A percentile compares a stretch with the other conserved stretches of the same genome.
Conservation (phyloP, 92 coral and sea anemone species). For the Phenganax stokvisi region DNA sequence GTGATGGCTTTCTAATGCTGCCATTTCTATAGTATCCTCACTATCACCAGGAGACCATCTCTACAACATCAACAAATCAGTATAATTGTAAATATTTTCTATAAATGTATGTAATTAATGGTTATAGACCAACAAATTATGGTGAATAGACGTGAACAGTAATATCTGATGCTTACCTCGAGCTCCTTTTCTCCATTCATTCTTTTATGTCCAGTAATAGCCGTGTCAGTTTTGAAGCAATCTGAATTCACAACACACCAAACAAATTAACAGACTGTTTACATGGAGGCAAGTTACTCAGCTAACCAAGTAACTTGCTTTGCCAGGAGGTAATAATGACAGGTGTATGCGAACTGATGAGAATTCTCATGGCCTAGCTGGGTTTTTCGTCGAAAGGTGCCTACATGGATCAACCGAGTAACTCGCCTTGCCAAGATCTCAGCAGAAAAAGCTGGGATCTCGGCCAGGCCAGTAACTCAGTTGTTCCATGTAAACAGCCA, state of each 20-base stretch:
- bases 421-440: too few relatives aligned
- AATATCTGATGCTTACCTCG: constrained; percentile 1
- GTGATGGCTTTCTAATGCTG: not conserved
- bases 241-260: not conserved
- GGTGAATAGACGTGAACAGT: not conserved
- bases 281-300: too few relatives aligned
- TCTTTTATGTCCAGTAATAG: constrained; percentile 14
- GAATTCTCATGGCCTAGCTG: too few relatives aligned
- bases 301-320: too few relatives aligned
- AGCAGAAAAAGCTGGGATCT: too few relatives aligned
- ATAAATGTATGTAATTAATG: too few relatives aligned
- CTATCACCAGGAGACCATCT: constrained; percentile 28
- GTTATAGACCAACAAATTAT: not conserved
- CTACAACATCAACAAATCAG: not conserved
- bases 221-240: constrained; percentile 30
- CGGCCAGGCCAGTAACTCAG: too few relatives aligned
- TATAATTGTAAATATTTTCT: not conserved
- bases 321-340: too few relatives aligned
- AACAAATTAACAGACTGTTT: not conserved
- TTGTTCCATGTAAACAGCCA: too few relatives aligned
- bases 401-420: too few relatives aligned
- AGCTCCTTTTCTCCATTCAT: constrained; percentile 32
- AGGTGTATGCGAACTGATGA: too few relatives aligned
- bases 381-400: too few relatives aligned
- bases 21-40: not conserved